Conservation (phyloP, 2,113 vertebrate species). For the Spheniscus mendiculus region DNA sequence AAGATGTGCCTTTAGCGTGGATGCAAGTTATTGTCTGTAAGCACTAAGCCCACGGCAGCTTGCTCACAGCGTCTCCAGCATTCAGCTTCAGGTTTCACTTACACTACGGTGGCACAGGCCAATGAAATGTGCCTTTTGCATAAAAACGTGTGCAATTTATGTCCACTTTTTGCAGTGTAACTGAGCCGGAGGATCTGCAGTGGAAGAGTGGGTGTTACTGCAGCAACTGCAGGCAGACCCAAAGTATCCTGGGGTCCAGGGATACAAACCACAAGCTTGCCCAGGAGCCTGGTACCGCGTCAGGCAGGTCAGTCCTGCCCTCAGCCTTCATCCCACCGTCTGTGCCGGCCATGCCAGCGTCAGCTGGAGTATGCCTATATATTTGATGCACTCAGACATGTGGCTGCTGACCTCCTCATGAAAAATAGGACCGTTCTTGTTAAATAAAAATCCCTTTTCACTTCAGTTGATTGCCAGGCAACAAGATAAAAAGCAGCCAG, state of each 20-base stretch:
- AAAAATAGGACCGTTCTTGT: background rate
- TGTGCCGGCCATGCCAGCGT: fast-evolving
- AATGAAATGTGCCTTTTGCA: fast-evolving
- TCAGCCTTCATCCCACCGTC: background rate
- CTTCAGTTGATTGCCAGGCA: background rate
- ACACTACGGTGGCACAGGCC: fast-evolving
- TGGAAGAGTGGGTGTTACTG: background rate
- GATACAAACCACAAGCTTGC: background rate
- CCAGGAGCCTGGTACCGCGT: background rate
- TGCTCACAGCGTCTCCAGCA: background rate
- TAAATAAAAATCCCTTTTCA: background rate
- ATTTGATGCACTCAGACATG: fast-evolving
- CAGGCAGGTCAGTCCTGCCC: background rate
- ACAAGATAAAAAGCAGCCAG: background rate
- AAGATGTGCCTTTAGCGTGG: background rate
- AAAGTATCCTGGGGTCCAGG: fast-evolving
- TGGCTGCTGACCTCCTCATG: background rate
- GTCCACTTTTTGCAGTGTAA: background rate
- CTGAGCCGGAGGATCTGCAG: background rate
- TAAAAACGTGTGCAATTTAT: fast-evolving
- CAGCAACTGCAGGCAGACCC: background rate
- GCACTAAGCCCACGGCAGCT: background rate
- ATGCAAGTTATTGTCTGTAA: background rate
- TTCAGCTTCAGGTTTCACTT: no score
- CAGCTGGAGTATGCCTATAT: fast-evolving